Conservation (phyloP, 2,113 vertebrate species). For the Tricholaema leucomelas region DNA sequence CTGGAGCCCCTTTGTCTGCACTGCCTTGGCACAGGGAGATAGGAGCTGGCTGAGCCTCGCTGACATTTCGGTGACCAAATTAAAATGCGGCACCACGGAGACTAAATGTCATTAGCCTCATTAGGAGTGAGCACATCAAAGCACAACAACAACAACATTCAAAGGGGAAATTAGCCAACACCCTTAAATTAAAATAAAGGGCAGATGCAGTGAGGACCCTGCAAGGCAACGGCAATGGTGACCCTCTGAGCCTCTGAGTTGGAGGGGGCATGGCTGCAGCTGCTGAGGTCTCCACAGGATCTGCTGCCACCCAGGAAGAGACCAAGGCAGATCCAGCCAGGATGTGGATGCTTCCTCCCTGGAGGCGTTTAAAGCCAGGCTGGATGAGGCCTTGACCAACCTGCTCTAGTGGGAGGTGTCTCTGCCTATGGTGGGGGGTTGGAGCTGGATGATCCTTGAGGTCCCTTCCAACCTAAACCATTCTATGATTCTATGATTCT, state of each 20-base stretch:
- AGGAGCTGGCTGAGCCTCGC: slow-evolving; percentile 54
- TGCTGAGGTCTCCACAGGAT: not conserved
- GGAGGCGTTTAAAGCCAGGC: no score
- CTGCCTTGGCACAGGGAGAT: slow-evolving; percentile 60
- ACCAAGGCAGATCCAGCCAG: not conserved
- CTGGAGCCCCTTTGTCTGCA: slow-evolving; percentile 52
- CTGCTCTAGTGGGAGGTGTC: no score
- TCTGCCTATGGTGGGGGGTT: no score
- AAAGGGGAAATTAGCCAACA: slow-evolving; percentile 69
- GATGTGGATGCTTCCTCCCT: no score
- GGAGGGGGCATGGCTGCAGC: fast-evolving
- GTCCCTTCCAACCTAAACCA: no score
- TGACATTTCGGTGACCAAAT: slow-evolving; percentile 79
- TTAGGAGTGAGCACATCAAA: slow-evolving; percentile 45
- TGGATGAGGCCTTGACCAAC: no score
- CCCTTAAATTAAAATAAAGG: slow-evolving; percentile 49
- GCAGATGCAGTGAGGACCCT: not conserved
- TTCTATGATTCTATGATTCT: no score
- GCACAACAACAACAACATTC: slow-evolving; percentile 28
- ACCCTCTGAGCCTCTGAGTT: fast-evolving
- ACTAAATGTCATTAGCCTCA: slow-evolving; percentile 82
- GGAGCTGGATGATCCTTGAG: no score
- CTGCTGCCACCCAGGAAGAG: not conserved
- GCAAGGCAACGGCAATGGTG: not conserved
- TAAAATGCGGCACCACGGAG: slow-evolving; percentile 71